Evolutionary conservation across 1,140 invertebrate species (phyloP), one percentile per base, ranked within the genome.

Genomic region (Oreohelix idahoensis): DNA sequence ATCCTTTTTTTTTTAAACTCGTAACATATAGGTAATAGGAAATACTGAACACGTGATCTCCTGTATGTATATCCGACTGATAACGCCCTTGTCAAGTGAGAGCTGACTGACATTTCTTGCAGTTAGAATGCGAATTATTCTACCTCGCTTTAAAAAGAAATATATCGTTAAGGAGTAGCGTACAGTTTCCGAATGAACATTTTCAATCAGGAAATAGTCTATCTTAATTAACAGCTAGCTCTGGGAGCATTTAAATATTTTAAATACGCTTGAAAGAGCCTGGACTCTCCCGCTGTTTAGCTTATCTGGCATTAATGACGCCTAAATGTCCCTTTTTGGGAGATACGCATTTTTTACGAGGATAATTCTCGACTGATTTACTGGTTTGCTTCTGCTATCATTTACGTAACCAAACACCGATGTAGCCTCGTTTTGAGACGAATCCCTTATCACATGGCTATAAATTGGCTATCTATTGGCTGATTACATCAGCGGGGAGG

Each of bases 351-450:
- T 58, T 79, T 79, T 79, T 79, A 79, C 77, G 51, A 58, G 77
- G 35, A 79, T 39, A 42, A 79, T 79, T 79, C 77, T 49, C 53
- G 32, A 26, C 58, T 79, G 77, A 79, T 79, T 79, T 79, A 79
- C 51, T 15, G 2, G n/a, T 39, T 79, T 69, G 26, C 51, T n/a
- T 66, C 53, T 66, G 49, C 49, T 69, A 69, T 79, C 63, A 63
- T 79, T 66, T 63, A 36, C 77, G 77, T 66, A 79, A 79, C 77
- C 38, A n/a, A 79, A 79, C 77, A 79, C 77, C 77, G 77, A 51
- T 51, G n/a, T 49, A 77, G 51, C 77, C 77, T 58, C 77, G 32
- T 66, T 58, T 53, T 63, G 58, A 69, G 77, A 23, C 29, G 17
- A 35, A 58, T 38, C 45, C 17, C 77, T 79, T 79, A 79, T 79